Conservation (phyloP, 1,140 invertebrate genomes). For the Drosophila lacteicornis region DNA sequence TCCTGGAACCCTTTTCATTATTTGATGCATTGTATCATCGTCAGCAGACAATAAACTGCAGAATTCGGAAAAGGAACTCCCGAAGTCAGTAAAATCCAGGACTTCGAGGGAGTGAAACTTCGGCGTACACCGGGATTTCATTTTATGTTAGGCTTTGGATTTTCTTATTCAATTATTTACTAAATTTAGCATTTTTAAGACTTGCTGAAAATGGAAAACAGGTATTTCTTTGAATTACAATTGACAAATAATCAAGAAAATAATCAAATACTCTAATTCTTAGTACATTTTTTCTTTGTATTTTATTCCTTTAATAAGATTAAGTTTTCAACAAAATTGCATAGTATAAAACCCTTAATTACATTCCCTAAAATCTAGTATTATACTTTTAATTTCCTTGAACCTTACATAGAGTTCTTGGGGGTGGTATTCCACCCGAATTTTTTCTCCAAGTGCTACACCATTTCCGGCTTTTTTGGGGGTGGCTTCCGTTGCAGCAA, state of each 20-base stretch:
- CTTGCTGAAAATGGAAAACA: too few species aligned
- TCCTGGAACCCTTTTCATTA: slow-evolving; percentile 62
- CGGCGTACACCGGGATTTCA: slow-evolving; percentile 11
- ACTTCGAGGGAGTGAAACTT: slow-evolving; percentile 3
- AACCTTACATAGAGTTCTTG: neutral
- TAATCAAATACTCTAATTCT: too few species aligned
- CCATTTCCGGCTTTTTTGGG: slow-evolving; percentile 28
- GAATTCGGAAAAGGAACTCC: slow-evolving; percentile 34
- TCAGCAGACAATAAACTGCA: slow-evolving; percentile 60
- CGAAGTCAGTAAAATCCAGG: slow-evolving; percentile 29
- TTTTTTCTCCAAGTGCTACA: slow-evolving; percentile 12
- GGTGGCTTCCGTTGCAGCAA: slow-evolving; percentile 70
- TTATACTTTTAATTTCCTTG: neutral
- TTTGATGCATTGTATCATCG: slow-evolving; percentile 74
- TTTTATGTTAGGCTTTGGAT: too few species aligned
- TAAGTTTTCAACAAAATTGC: too few species aligned
- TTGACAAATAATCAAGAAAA: too few species aligned
- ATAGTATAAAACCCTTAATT: neutral
- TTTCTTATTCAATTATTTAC: too few species aligned
- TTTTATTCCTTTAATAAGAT: too few species aligned
- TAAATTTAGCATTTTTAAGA: too few species aligned
- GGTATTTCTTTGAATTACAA: too few species aligned
- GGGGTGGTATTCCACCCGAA: neutral
- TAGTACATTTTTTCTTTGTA: too few species aligned
- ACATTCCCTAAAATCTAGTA: neutral